phyloP scores from a whole-genome alignment of 1,140 invertebrate species.

The Cyclina sinensis region DNA sequence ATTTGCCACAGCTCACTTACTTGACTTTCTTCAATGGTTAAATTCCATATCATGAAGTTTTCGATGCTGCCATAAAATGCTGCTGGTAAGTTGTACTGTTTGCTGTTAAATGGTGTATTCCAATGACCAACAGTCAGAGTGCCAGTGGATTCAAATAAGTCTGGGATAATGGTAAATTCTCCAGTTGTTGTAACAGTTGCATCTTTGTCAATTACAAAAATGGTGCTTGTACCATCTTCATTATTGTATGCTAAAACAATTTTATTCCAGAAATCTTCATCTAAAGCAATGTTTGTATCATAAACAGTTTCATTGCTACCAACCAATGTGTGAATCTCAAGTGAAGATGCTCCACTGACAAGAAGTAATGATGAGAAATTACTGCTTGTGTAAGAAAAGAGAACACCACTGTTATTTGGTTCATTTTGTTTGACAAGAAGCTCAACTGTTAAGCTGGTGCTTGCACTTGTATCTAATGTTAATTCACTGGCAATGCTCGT shows the following conservation, averaged over 20 bases:
- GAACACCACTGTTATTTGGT: slow-evolving; percentile 60
- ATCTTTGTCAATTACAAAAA: slow-evolving; percentile 72
- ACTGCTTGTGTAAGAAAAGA: slow-evolving; percentile 72
- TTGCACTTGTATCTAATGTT: slow-evolving; percentile 38
- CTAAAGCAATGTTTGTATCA: slow-evolving; percentile 62
- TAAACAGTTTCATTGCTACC: slow-evolving; percentile 49
- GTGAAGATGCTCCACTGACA: slow-evolving; percentile 33
- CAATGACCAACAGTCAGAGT: slow-evolving; percentile 73
- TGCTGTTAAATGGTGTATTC: slow-evolving; percentile 67
- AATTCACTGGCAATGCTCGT: slow-evolving; percentile 66
- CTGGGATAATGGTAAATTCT: slow-evolving; percentile 23
- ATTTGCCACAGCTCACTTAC: slow-evolving; percentile 70
- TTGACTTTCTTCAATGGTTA: slow-evolving; percentile 66
- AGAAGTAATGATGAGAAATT: background rate
- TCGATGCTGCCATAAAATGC: slow-evolving; percentile 71
- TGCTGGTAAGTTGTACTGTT: slow-evolving; percentile 41
- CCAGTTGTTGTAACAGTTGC: slow-evolving; percentile 61
- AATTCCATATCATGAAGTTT: slow-evolving; percentile 75
- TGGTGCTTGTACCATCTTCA: slow-evolving; percentile 39
- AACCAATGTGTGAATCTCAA: slow-evolving; percentile 54
- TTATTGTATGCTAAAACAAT: slow-evolving; percentile 70
- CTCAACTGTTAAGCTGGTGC: slow-evolving; percentile 68
- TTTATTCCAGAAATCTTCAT: slow-evolving; percentile 74
- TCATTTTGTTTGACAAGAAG: slow-evolving; percentile 64
- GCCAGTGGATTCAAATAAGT: slow-evolving; percentile 67